Conservation (phyloP, 2,113 vertebrate species). For the Sinocyclocheilus rhinocerous region DNA sequence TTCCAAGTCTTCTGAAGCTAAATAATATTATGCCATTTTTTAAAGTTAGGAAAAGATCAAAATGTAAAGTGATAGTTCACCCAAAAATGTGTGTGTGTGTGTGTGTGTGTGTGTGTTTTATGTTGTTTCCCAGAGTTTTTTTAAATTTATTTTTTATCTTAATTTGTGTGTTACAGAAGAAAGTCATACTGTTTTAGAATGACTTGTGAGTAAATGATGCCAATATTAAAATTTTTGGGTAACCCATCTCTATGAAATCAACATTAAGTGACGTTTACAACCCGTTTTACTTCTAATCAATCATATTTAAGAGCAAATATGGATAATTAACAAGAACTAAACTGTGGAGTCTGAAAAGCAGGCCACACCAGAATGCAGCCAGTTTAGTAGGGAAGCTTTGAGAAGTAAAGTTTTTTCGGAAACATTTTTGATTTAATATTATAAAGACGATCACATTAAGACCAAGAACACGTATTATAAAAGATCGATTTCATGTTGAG, state of each 20-base stretch:
- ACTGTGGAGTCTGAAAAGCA: background rate
- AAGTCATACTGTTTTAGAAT: background rate
- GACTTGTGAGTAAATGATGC: background rate
- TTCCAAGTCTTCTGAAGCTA: background rate
- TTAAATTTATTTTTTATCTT: background rate
- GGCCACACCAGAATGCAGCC: background rate
- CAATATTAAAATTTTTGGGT: background rate
- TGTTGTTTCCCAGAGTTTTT: background rate
- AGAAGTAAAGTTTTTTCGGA: background rate
- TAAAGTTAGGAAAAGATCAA: background rate
- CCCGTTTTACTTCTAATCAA: background rate
- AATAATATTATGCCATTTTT: background rate
- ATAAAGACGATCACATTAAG: background rate
- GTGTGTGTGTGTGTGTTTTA: no score
- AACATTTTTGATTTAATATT: background rate
- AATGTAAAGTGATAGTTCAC: no score
- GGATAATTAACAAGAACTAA: background rate
- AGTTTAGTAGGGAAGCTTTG: background rate
- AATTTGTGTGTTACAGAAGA: background rate
- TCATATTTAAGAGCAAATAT: background rate
- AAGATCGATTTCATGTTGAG: background rate
- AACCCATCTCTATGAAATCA: background rate
- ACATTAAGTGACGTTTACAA: background rate
- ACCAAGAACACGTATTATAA: background rate
- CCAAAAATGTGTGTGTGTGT: no score